Conservation (phyloP, 2,888 invertebrate species). For the Diarsia rubi region DNA sequence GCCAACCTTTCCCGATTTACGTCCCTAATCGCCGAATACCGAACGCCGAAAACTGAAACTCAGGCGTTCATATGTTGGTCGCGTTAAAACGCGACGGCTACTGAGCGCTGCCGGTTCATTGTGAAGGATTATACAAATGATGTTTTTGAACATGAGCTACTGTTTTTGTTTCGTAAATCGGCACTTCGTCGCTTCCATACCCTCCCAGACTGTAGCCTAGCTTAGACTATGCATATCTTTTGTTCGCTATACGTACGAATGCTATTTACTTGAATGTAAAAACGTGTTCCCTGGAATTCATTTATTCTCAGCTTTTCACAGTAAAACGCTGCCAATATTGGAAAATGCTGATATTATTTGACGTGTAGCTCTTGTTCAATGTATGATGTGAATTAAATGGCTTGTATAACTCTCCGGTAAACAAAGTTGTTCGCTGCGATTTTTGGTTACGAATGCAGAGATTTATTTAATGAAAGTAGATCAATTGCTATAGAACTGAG, state of each 20-base stretch:
- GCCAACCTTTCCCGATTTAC: slow-evolving; percentile 81
- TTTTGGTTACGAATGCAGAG: slow-evolving; percentile 67
- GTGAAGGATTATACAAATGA: slow-evolving; percentile 69
- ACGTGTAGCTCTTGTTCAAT: slow-evolving; percentile 40
- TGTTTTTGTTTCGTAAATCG: slow-evolving; percentile 57
- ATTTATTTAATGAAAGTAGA: slow-evolving; percentile 77
- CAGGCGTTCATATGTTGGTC: slow-evolving; percentile 74
- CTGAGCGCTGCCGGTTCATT: slow-evolving; percentile 71
- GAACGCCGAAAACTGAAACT: slow-evolving; percentile 79
- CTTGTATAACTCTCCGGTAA: slow-evolving; percentile 42
- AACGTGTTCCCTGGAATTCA: slow-evolving; percentile 49
- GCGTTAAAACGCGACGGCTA: slow-evolving; percentile 77
- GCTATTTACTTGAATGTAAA: slow-evolving; percentile 51
- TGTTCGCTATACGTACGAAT: slow-evolving; percentile 36
- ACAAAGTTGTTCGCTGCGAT: slow-evolving; percentile 58
- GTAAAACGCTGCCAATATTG: slow-evolving; percentile 46
- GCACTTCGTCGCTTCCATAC: slow-evolving; percentile 31
- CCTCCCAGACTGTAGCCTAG: slow-evolving; percentile 22
- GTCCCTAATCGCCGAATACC: slow-evolving; percentile 84
- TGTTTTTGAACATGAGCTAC: slow-evolving; percentile 67
- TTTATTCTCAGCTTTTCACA: slow-evolving; percentile 53
- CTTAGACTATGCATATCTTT: slow-evolving; percentile 45
- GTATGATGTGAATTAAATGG: slow-evolving; percentile 48
- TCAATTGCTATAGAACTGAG: slow-evolving; percentile 74
- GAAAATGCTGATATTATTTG: slow-evolving; percentile 55